Evolutionary conservation across 92 coral and sea anemone genomes (phyloP), one percentile per base, ranked within the genome.

Genomic region (Heteractis magnifica): DNA sequence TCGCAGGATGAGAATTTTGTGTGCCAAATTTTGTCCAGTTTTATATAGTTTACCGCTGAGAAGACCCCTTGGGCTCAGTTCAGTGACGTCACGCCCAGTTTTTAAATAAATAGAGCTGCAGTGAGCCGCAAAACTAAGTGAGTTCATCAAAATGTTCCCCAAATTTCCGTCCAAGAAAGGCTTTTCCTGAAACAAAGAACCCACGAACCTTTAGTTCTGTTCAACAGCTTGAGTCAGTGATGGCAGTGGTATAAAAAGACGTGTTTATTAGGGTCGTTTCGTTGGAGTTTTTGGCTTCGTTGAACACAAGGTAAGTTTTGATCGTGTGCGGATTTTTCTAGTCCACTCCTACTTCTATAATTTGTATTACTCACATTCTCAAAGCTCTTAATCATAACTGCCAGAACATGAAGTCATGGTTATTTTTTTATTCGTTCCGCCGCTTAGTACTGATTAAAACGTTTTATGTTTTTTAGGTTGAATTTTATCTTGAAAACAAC

Each of bases 271-370:
- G 72, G 52, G 52, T 49, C 20, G 77, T 64, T 56, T 13, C 3
- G 14, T 10, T 19, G 84, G 65, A 10, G 62, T 51, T 34, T 6
- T 20, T 71, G 50, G 59, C 21, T 26, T 81, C 18, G 77, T 68
- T 81, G 52, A 21, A 0, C 64, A 51, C 75, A 14, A 71, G 84
- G 84, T 68, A 71, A 81, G 77, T 23, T 14, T 26, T 10, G 48
- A 26, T 49, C 49, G 52, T 55, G 78, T 19, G 53, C 49, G 49
- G 12, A 74, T 11, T 18, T 16, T 11, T 55, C 70, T 34, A 34
- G 52, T 78, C 71, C 20, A 44, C 72, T 78, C 51, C 81, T 56
- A 13, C 52, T 56, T 56, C 49, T 59, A 53, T 5, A 68, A 4
- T 5, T 62, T 62, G 26, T 68, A 26, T 4, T 1, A 68, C 3